Conservation (phyloP, 1,140 invertebrate genomes). For the Drosophila pectinifera region DNA sequence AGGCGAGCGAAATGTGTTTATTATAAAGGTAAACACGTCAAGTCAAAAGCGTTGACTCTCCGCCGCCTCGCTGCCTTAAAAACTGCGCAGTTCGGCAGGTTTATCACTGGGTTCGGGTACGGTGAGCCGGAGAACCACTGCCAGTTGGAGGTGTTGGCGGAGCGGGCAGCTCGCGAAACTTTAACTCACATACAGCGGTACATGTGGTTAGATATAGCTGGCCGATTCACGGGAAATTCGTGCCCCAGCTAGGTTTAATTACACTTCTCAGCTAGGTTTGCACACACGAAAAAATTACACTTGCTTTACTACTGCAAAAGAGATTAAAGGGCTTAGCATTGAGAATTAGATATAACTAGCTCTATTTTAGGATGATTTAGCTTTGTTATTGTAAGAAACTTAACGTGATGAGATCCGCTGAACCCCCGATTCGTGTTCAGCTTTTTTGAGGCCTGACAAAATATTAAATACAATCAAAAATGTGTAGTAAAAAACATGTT, state of each 20-base stretch:
- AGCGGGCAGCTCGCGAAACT: slow-evolving; percentile 15
- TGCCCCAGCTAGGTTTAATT: slow-evolving; percentile 51
- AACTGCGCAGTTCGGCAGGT: slow-evolving; percentile 66
- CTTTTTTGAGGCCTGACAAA: not conserved
- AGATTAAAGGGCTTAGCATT: too few species aligned
- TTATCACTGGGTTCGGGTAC: slow-evolving; percentile 11
- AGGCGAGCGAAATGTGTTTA: slow-evolving; percentile 73
- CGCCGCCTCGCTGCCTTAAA: slow-evolving; percentile 26
- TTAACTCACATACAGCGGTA: slow-evolving; percentile 11
- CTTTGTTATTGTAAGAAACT: too few species aligned
- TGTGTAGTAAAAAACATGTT: not conserved
- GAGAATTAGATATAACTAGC: too few species aligned
- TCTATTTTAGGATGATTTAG: too few species aligned
- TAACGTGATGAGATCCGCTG: too few species aligned
- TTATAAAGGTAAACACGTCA: slow-evolving; percentile 77
- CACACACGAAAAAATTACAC: slow-evolving; percentile 5
- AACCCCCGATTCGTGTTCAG: too few species aligned
- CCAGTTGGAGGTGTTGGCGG: slow-evolving; percentile 28
- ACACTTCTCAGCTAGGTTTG: slow-evolving; percentile 39
- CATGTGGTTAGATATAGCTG: not conserved
- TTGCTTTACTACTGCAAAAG: too few species aligned
- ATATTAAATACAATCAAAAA: not conserved
- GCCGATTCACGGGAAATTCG: slow-evolving; percentile 40
- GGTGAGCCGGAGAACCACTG: slow-evolving; percentile 11
- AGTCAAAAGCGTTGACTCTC: slow-evolving; percentile 61